Evolutionary conservation across 2,888 invertebrate genomes (phyloP).

Genomic region (Allygus modestus): DNA sequence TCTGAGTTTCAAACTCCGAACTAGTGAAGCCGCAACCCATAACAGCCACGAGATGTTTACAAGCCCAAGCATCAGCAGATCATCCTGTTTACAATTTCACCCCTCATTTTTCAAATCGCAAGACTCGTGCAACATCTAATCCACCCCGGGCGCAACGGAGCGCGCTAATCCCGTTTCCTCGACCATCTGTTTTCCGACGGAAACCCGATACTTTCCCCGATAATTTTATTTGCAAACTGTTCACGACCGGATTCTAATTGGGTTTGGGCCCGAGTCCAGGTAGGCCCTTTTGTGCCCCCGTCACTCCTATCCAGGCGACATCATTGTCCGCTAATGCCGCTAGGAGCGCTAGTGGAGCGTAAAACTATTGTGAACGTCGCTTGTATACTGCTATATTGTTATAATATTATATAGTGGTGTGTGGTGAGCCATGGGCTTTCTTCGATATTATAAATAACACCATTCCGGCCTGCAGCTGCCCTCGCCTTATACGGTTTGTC

Average conservation of each 20-base stretch:
- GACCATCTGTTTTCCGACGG: neutral
- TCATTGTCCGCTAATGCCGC: constrained; percentile 58
- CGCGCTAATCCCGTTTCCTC: constrained; percentile 41
- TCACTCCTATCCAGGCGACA: constrained; percentile 49
- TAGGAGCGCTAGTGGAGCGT: constrained; percentile 48
- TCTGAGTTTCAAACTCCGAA: too few species aligned
- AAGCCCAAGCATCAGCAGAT: neutral
- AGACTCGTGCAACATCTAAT: neutral
- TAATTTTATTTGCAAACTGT: constrained; percentile 60
- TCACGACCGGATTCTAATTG: constrained; percentile 32
- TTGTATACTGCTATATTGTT: constrained; percentile 49
- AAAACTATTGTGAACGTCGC: constrained; percentile 43
- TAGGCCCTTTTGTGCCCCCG: constrained; percentile 46
- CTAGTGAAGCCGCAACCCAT: too few species aligned
- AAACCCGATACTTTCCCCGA: constrained; percentile 48
- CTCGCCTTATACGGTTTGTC: constrained; percentile 20
- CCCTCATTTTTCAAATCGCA: constrained; percentile 19
- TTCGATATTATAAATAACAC: constrained; percentile 46
- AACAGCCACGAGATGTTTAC: constrained; percentile 39
- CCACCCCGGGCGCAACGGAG: neutral
- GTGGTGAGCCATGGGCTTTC: constrained; percentile 47
- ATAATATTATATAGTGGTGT: constrained; percentile 60
- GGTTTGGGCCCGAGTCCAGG: constrained; percentile 50
- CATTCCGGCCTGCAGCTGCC: constrained; percentile 10
- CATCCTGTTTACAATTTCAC: constrained; percentile 46